A percentile compares a stretch with the other conserved stretches of the same genome.
Conservation (phyloP, 2,797 vertebrate species). For the Chelonia mydas region DNA sequence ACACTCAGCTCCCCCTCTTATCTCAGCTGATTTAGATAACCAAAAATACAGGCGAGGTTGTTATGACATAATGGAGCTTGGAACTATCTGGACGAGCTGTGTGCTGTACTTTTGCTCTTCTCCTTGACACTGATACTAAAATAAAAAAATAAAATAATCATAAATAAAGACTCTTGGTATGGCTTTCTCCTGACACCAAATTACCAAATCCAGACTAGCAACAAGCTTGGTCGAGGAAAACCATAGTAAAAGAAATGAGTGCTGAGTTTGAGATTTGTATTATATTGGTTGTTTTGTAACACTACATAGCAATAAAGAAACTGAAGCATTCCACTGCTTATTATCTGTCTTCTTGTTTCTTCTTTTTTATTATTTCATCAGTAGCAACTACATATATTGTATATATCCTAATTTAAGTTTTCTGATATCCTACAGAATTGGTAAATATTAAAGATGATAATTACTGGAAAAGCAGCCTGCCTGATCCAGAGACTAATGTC, state of each 20-base stretch:
- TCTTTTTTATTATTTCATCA: conserved; percentile 11
- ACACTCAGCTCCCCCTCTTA: too few species aligned
- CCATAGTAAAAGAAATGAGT: conserved; percentile 25
- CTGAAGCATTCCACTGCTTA: background rate
- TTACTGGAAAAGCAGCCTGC: background rate
- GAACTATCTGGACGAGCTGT: background rate
- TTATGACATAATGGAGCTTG: background rate
- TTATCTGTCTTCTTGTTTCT: background rate
- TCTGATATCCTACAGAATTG: background rate
- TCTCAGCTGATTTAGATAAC: background rate
- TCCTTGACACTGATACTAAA: conserved; percentile 2
- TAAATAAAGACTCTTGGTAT: conserved; percentile 8
- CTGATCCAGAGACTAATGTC: background rate
- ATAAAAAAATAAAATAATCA: conserved; percentile 19
- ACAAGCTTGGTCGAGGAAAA: conserved; percentile 23
- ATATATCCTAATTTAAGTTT: conserved; percentile 1
- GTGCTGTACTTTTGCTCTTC: background rate
- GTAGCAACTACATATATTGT: background rate
- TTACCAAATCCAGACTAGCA: conserved; percentile 20
- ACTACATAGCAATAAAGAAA: background rate
- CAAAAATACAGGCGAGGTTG: too few species aligned
- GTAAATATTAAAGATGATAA: conserved; percentile 6
- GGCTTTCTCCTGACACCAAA: background rate
- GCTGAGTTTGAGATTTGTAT: background rate
- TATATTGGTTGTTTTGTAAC: background rate